phyloP scores from a whole-genome alignment of 2,113 vertebrate genomes.

The Notechis scutatus region DNA sequence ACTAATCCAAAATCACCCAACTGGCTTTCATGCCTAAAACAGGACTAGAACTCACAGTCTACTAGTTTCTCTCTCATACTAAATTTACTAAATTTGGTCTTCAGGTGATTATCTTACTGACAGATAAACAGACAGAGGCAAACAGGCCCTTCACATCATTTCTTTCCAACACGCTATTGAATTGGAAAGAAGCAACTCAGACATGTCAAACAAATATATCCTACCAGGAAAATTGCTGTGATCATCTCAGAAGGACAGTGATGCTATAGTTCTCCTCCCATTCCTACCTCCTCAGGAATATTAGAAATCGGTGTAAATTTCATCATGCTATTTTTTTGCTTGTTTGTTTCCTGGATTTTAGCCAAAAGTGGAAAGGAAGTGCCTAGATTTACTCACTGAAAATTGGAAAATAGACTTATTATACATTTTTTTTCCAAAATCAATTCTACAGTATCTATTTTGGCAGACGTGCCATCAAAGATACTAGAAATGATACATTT shows the following conservation, averaged over 20 bases:
- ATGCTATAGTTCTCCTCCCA: not conserved
- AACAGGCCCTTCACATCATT: not conserved
- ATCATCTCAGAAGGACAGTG: not conserved
- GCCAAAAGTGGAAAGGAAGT: not conserved
- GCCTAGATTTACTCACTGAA: not conserved
- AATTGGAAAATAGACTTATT: not conserved
- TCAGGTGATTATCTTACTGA: not conserved
- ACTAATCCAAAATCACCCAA: no score
- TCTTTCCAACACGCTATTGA: not conserved
- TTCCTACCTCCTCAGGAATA: no score
- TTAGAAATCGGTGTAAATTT: not conserved
- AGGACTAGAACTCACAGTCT: no score
- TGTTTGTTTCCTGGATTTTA: not conserved
- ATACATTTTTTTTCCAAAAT: not conserved
- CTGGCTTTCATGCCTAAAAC: no score
- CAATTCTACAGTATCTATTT: not conserved
- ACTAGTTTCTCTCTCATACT: not conserved
- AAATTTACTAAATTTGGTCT: not conserved
- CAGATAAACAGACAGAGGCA: not conserved
- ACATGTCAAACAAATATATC: not conserved
- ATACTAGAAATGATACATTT: not conserved
- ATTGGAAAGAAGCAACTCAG: not conserved
- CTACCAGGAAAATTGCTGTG: not conserved
- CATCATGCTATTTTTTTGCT: not conserved
- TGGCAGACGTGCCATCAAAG: not conserved